Conservation (phyloP, 1,140 invertebrate species). For the Cydia amplana region DNA sequence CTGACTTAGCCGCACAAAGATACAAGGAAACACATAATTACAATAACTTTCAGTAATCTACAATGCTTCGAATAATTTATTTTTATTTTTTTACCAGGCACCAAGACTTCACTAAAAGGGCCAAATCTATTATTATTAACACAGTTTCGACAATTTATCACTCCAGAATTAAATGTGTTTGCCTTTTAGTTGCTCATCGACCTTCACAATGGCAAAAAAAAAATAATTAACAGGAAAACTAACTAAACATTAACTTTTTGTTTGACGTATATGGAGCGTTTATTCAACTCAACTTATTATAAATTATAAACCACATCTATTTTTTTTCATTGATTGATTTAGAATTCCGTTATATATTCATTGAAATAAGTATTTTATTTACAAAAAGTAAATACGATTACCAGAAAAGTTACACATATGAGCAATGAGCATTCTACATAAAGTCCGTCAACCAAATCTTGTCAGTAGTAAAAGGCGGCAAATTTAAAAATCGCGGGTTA, state of each 20-base stretch:
- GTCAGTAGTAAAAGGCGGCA: too few relatives aligned
- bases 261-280: background rate
- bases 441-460: too few relatives aligned
- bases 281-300: too few relatives aligned
- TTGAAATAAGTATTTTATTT: too few relatives aligned
- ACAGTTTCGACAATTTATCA: background rate
- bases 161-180: background rate
- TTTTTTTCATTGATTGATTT: too few relatives aligned
- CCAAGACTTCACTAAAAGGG: background rate
- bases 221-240: background rate
- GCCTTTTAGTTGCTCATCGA: background rate
- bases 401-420: too few relatives aligned
- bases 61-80: background rate
- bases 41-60: background rate
- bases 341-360: too few relatives aligned
- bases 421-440: too few relatives aligned
- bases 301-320: background rate
- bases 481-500: too few relatives aligned
- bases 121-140: background rate
- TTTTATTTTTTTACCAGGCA: background rate
- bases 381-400: too few relatives aligned
- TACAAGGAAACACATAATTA: conserved; percentile 2
- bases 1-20: background rate
- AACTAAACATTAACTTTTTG: conserved; percentile 1
- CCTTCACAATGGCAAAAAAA: background rate